Evolutionary conservation across 2,888 invertebrate species (phyloP).

Genomic region (Exocentrus adspersus): DNA sequence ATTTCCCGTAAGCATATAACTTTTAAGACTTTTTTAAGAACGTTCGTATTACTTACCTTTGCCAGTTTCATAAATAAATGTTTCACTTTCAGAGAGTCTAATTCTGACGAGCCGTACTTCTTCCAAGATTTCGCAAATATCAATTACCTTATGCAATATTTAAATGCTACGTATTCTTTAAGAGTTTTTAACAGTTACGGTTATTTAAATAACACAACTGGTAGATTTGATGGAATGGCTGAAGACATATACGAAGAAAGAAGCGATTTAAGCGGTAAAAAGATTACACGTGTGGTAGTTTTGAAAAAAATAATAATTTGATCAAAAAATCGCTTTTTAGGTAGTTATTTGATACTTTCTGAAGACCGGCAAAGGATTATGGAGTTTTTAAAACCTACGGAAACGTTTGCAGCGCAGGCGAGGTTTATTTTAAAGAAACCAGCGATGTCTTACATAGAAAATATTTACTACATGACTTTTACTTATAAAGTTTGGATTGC

Average conservation of each 20-base stretch:
- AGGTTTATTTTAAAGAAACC: constrained; percentile 64
- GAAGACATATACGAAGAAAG: constrained; percentile 36
- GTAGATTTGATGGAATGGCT: constrained; percentile 44
- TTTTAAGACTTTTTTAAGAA: no score
- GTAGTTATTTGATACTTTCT: constrained; percentile 40
- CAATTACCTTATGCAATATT: constrained; percentile 35
- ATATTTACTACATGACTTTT: constrained; percentile 65
- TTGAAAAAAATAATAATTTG: constrained; percentile 39
- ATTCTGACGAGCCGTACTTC: constrained; percentile 41
- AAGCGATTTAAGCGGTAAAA: constrained; percentile 32
- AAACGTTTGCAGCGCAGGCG: constrained; percentile 39
- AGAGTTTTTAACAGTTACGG: constrained; percentile 41
- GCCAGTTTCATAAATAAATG: no score
- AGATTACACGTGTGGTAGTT: no score
- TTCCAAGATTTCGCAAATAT: constrained; percentile 42
- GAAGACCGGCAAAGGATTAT: constrained; percentile 40
- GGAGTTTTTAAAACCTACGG: constrained; percentile 44
- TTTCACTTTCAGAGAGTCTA: constrained; percentile 35
- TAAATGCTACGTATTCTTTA: constrained; percentile 43
- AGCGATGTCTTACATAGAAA: constrained; percentile 63
- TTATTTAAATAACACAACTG: constrained; percentile 44
- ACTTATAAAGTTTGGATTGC: constrained; percentile 63
- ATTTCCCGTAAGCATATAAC: constrained; percentile 37
- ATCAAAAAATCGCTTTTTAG: constrained; percentile 13
- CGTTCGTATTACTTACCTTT: no score